Evolutionary conservation across 2,888 invertebrate genomes (phyloP).

Genomic region (Lasioglossum marginatum): DNA sequence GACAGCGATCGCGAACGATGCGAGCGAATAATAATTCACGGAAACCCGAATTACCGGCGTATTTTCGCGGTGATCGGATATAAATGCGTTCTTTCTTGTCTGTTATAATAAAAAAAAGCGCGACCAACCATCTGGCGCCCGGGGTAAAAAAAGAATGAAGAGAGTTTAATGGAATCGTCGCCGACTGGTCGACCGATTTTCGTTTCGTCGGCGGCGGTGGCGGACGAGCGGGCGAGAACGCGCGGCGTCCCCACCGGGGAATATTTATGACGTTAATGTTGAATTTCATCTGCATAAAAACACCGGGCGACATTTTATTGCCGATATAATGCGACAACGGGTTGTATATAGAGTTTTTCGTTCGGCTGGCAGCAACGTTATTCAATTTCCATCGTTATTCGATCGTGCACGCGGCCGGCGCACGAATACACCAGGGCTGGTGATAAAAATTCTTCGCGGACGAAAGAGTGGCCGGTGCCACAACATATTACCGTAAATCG

Average conservation of each 20-base stretch:
- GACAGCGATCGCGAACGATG: neutral
- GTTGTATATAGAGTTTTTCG: conserved; percentile 34
- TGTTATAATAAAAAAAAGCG: neutral
- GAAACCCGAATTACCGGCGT: neutral
- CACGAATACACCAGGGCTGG: neutral
- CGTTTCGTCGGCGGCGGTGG: neutral
- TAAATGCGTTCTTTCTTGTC: neutral
- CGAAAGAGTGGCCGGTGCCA: conserved; percentile 20
- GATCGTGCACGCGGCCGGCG: conserved; percentile 22
- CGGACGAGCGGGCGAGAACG: too few relatives aligned
- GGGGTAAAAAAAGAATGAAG: neutral
- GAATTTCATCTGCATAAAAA: conserved; percentile 24
- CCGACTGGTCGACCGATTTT: conserved; percentile 21
- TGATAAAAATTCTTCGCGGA: conserved; percentile 42
- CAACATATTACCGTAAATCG: conserved; percentile 42
- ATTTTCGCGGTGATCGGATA: neutral
- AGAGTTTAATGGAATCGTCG: conserved; percentile 14
- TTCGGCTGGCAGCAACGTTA: conserved; percentile 58
- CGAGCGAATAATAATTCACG: neutral
- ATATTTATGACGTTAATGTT: conserved; percentile 31
- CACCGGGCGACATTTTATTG: conserved; percentile 38
- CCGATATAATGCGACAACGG: conserved; percentile 45
- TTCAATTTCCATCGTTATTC: conserved; percentile 65
- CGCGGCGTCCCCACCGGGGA: neutral
- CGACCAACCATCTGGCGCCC: neutral